Conservation (phyloP, 2,888 invertebrate genomes). For the Cephus pygmeus region DNA sequence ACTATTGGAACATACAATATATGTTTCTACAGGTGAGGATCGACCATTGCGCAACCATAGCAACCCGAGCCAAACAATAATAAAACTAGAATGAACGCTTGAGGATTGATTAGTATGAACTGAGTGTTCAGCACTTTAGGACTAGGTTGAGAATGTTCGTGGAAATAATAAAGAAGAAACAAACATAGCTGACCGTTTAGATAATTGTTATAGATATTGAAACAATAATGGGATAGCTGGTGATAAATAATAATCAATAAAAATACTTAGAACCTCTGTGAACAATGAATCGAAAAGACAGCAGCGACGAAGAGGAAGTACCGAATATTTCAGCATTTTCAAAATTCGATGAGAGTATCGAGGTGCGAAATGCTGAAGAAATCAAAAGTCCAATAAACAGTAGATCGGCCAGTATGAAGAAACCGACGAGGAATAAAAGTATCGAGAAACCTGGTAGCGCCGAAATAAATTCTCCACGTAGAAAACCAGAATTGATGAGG, state of each 20-base stretch:
- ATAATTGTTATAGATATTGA: background rate
- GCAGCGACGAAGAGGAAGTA: constrained; percentile 46
- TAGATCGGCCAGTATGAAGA: constrained; percentile 28
- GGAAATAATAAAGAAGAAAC: background rate
- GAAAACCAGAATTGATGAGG: constrained; percentile 38
- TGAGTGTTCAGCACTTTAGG: background rate
- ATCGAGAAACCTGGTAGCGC: constrained; percentile 19
- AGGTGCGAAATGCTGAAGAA: constrained; percentile 70
- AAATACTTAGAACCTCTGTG: background rate
- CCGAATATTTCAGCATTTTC: constrained; percentile 51
- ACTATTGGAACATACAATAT: too few relatives aligned
- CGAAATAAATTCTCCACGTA: constrained; percentile 43
- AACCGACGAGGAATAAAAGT: constrained; percentile 9
- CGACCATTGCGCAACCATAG: too few relatives aligned
- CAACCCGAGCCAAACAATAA: background rate
- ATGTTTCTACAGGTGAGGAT: too few relatives aligned
- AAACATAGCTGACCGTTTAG: background rate
- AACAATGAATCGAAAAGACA: constrained; percentile 27
- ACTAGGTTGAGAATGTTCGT: background rate
- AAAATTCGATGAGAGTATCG: constrained; percentile 70
- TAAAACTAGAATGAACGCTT: background rate
- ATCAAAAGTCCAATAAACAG: constrained; percentile 67
- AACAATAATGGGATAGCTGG: background rate
- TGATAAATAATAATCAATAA: background rate
- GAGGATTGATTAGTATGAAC: background rate